Conservation (phyloP, 2,888 invertebrate species). For the Chironomus riparius region DNA sequence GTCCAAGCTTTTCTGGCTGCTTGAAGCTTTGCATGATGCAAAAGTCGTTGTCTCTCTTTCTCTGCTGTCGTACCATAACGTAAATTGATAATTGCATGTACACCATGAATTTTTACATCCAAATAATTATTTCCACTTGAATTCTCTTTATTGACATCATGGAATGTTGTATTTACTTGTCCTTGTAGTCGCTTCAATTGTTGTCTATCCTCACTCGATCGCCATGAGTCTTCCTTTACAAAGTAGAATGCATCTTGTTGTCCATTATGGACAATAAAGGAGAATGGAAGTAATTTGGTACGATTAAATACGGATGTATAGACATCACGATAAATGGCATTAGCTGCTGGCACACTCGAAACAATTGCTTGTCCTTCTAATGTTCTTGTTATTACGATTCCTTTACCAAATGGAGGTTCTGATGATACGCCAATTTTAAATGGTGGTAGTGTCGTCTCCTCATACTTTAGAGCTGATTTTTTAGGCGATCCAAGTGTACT, state of each 20-base stretch:
- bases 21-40: conserved; percentile 81
- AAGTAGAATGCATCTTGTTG: conserved; percentile 90
- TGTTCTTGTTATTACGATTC: conserved; percentile 75
- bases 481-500: conserved; percentile 68
- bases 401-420: conserved; percentile 80
- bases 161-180: conserved; percentile 85
- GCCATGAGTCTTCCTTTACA: conserved; percentile 85
- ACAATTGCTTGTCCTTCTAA: conserved; percentile 71
- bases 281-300: conserved; percentile 77
- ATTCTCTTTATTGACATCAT: conserved; percentile 64
- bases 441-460: conserved; percentile 64
- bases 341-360: conserved; percentile 79
- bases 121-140: conserved; percentile 64
- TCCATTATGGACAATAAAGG: conserved; percentile 77
- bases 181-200: conserved; percentile 83
- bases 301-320: conserved; percentile 89
- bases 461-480: conserved; percentile 68
- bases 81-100: conserved; percentile 82
- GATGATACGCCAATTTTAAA: conserved; percentile 72
- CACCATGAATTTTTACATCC: conserved; percentile 84
- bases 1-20: conserved; percentile 91
- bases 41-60: conserved; percentile 76
- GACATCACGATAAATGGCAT: conserved; percentile 83
- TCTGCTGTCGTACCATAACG: conserved; percentile 90
- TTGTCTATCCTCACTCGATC: conserved; percentile 78